Conservation (phyloP, 2,113 vertebrate species). For the Anas platyrhynchos region DNA sequence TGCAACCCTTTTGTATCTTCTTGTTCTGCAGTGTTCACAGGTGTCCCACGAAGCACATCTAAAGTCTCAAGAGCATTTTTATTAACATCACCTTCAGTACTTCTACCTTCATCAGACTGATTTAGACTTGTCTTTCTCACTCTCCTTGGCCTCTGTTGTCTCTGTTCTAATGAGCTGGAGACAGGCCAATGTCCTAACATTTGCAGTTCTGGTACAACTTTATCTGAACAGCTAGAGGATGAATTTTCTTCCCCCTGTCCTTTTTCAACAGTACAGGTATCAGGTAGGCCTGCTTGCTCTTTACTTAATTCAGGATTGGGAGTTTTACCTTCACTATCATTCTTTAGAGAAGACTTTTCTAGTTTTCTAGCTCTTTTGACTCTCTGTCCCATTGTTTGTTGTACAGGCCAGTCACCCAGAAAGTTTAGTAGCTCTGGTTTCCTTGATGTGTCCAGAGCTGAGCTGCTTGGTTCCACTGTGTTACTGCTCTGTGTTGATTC, state of each 20-base stretch:
- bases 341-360: constrained; percentile 68
- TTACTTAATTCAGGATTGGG: background rate
- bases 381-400: constrained; percentile 84
- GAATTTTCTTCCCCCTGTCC: background rate
- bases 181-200: constrained; percentile 78
- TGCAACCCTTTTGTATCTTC: background rate
- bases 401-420: constrained; percentile 91
- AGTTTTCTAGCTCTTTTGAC: constrained; percentile 73
- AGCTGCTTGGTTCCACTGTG: constrained; percentile 38
- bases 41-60: constrained; percentile 6
- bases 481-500: constrained; percentile 2
- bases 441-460: constrained; percentile 8
- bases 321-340: constrained; percentile 16
- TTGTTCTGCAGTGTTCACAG: constrained; percentile 20
- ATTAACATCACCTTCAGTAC: background rate
- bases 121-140: constrained; percentile 4
- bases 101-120: constrained; percentile 36
- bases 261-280: background rate
- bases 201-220: constrained; percentile 60
- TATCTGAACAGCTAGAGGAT: background rate
- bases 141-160: constrained; percentile 63
- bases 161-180: constrained; percentile 63
- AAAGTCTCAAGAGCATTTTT: constrained; percentile 20
- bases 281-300: background rate
- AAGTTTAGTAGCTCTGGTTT: constrained; percentile 78